Evolutionary conservation across 2,797 vertebrate genomes (phyloP), one percentile per base, ranked within the genome.

Genomic region (Sebastes steindachneri): DNA sequence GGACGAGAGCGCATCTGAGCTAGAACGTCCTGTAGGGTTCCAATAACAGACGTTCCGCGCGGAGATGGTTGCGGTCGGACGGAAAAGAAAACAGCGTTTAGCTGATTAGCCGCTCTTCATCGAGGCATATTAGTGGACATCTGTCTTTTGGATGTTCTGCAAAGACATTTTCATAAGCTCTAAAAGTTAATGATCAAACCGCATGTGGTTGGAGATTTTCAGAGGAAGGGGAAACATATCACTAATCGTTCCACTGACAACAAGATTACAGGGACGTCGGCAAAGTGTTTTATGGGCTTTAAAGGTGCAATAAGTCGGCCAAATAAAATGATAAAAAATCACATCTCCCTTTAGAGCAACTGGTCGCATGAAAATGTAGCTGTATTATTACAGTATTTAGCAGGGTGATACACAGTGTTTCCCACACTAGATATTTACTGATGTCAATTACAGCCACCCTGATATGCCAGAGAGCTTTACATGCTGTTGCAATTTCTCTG

Each of bases 91-190:
- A 84, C 66, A 74, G 63, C 62, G 45, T 14, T 17, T 4, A 19
- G 79, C 69, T 54, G 33, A 77, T 80, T 59, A 86, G 31, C 53
- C 12, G 9, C 11, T 73, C 68, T 71, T 86, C 66, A 77, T 82
- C 74, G 60, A 79, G 59, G 67, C 63, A 58, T 35, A 58, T 84
- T 37, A 77, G 63, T 7, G 31, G 31, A 71, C 68, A 68, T 86
- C 79, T 80, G 69, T 85, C 78, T 90, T 82, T 58, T 81, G 58
- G 75, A 82, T 75, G 73, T 60, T 66, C 68, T 17, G 68, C 37
- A 14, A 23, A 77, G 86, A 87, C 79, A 63, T 83, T 89, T 90
- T 90, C 77, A 85, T 80, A 68, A 29, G 81, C 77, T 69, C 76
- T 54, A 33, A 58, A 79, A 82, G 6, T 71, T 69, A 35, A 85